A percentile compares a stretch with the other conserved stretches of the same genome.
Evolutionary conservation across 2,113 vertebrate genomes (phyloP).

Genomic region (Sander vitreus): DNA sequence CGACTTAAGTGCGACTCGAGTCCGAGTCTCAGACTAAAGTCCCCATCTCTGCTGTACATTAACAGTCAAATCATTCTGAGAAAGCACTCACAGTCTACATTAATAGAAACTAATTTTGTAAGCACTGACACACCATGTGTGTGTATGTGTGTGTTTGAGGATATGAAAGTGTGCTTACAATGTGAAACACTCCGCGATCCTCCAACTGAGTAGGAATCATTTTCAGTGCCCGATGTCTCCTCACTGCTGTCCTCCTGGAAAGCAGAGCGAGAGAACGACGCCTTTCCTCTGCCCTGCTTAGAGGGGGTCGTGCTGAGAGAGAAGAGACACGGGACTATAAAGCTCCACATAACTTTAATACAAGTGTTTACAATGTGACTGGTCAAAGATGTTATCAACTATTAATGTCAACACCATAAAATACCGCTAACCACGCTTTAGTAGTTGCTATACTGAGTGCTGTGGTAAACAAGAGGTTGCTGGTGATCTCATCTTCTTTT

Average conservation of each 20-base stretch:
- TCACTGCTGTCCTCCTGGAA: conserved; percentile 98
- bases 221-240: conserved; percentile 97
- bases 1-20: no score
- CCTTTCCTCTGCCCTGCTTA: conserved; percentile 96
- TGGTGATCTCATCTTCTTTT: neutral
- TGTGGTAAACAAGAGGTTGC: neutral
- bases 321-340: neutral
- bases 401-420: neutral
- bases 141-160: neutral
- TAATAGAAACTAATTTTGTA: neutral
- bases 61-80: neutral
- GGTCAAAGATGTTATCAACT: neutral
- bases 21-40: no score
- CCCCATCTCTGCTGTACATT: neutral
- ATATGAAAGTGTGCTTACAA: conserved; percentile 84
- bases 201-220: conserved; percentile 96
- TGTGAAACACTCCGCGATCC: conserved; percentile 92
- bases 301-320: conserved; percentile 93
- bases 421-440: neutral
- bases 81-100: neutral
- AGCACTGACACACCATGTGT: neutral
- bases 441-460: neutral
- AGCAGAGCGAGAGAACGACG: conserved; percentile 93
- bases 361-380: neutral
- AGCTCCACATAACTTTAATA: neutral